These are phyloP conservation scores for Pachyramphus minor DNA, from an alignment of 2,113 vertebrate genomes.

Conservation along the genomic window DNA sequence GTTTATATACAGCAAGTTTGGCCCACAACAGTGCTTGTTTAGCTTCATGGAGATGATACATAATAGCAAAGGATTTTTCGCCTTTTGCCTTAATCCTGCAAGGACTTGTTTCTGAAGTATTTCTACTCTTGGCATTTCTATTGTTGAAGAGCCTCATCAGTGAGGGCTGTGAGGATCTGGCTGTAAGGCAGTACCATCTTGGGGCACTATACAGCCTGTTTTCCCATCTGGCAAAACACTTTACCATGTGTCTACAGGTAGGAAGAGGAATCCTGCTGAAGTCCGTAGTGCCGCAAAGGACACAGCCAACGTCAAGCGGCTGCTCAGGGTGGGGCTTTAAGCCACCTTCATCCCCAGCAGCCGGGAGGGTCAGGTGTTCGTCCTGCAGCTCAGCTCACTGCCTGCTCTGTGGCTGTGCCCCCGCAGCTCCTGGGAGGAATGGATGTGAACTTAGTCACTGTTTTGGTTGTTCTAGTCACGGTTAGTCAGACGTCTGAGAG, in stretches of 20 bases:
- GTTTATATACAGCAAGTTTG: background rate
- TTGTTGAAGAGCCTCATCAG: background rate
- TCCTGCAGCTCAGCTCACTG: background rate
- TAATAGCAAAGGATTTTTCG: accelerated
- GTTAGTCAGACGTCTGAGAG: constrained; percentile 49
- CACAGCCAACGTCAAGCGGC: background rate
- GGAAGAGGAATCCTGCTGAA: background rate
- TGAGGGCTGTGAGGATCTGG: background rate
- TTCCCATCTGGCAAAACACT: background rate
- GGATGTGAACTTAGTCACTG: constrained; percentile 7
- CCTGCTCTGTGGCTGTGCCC: background rate
- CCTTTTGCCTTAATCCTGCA: background rate
- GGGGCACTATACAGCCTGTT: accelerated
- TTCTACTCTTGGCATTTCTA: background rate
- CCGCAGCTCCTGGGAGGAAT: background rate
- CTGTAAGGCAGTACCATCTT: background rate
- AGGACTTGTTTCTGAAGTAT: background rate
- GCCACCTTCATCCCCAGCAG: background rate
- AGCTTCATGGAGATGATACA: background rate
- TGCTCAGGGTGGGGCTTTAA: constrained; percentile 62
- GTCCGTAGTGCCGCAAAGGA: background rate
- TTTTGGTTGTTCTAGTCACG: background rate
- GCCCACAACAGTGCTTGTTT: accelerated
- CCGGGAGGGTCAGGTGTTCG: background rate
- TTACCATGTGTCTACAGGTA: accelerated